Evolutionary conservation across 2,113 vertebrate species (phyloP), one percentile per base, ranked within the genome.

Genomic region (Melanotaenia duboulayi): DNA sequence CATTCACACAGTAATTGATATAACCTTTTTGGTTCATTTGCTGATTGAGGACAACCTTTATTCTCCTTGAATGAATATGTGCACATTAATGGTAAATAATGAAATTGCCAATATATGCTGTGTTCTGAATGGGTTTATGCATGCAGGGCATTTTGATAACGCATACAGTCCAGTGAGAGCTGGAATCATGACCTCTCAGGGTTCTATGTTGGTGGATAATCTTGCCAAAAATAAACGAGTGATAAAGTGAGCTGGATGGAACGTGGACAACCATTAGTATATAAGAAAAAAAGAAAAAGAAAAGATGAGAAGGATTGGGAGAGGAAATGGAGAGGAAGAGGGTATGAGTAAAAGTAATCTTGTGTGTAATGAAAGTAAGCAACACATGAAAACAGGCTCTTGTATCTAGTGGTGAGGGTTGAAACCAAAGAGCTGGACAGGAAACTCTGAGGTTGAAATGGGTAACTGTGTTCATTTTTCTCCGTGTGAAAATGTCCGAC

Each of bases 321-420:
- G 49, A 57, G 68, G 39, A 84, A 81, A 84, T 51, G 63, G 62
- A 74, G 22, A 84, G 28, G 44, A 42, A 58, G 77, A 40, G 77
- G 67, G 63, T 50, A 19, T 1, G 22, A 74, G 63, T 59, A 70
- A 72, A 80, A 71, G 78, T 74, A 87, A 86, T 86, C 71, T 76
- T 63, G 42, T 79, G 59, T 55, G 67, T 66, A 81, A 82, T 85
- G 63, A 84, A 76, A 85, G 44, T 42, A 74, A 44, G 54, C 46
- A 69, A 69, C 46, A 46, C 4, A 65, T 39, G 70, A 69, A 83
- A 86, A 82, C 72, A 44, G 85, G 84, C 87, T 91, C 87, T 84
- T 91, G 63, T 76, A 81, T 76, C 70, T 74, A n/a, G 60, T 76
- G 32, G 32, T 51, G 42, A 51, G 74, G 60, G 62, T 65, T 76